A percentile compares a stretch with the other conserved stretches of the same genome.
Evolutionary conservation across 1,140 invertebrate species (phyloP).

Genomic region (Cepaea nemoralis): DNA sequence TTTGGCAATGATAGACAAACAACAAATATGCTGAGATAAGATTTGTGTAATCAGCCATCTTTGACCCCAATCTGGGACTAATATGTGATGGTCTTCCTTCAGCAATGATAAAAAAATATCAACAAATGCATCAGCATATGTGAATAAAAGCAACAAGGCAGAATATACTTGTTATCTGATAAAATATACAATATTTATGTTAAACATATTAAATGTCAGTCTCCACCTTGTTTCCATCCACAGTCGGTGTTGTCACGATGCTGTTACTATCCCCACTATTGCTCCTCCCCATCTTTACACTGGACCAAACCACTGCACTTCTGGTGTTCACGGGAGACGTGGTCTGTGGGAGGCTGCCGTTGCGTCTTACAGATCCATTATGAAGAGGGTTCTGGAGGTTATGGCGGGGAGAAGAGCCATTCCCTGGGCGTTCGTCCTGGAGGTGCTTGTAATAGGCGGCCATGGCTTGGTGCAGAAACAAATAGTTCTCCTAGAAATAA

Average conservation of each 20-base stretch:
- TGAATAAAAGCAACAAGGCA: too few species aligned
- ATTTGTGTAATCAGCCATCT: too few species aligned
- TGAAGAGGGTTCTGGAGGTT: not conserved
- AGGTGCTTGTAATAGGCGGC: slow-evolving; percentile 12
- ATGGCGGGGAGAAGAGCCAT: slow-evolving; percentile 24
- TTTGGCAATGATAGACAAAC: too few species aligned
- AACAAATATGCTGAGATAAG: too few species aligned
- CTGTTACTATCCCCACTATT: slow-evolving; percentile 7
- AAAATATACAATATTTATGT: too few species aligned
- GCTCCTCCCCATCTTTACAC: slow-evolving; percentile 15
- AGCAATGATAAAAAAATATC: too few species aligned
- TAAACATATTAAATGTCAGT: slow-evolving; percentile 3
- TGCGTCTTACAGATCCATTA: not conserved
- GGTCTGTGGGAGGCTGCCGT: slow-evolving; percentile 9
- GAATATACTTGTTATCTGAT: too few species aligned
- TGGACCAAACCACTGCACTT: not conserved
- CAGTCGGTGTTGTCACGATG: not conserved
- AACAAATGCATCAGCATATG: too few species aligned
- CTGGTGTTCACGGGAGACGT: not conserved
- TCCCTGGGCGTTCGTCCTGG: not conserved
- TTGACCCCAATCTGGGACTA: too few species aligned
- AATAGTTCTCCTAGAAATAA: slow-evolving; percentile 29
- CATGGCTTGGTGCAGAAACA: slow-evolving; percentile 27
- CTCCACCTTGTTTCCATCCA: not conserved
- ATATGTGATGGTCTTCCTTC: too few species aligned